Evolutionary conservation across 2,888 invertebrate species (phyloP).

Genomic region (Ichneumoninae sp.): DNA sequence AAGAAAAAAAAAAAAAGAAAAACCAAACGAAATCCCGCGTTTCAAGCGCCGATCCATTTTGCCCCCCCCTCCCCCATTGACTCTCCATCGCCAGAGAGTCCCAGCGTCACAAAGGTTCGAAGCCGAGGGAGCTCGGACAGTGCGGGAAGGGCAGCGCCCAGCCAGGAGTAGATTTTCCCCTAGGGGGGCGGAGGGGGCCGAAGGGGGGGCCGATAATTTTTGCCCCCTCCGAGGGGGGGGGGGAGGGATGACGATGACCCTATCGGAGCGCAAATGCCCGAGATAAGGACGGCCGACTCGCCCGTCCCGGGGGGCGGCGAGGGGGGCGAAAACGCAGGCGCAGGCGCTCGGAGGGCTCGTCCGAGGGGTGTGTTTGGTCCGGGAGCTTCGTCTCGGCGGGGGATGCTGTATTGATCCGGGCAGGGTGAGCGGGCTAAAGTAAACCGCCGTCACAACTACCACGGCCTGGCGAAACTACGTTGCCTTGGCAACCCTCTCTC

Average conservation of each 20-base stretch:
- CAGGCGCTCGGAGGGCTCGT: conserved; percentile 70
- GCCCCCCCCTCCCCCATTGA: too few species aligned
- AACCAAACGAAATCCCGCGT: too few species aligned
- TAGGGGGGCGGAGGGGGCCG: conserved; percentile 13
- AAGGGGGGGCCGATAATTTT: conserved; percentile 64
- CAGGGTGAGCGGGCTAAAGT: conserved; percentile 80
- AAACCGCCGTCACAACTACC: conserved; percentile 78
- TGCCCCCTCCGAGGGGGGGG: conserved; percentile 46
- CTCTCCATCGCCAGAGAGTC: too few species aligned
- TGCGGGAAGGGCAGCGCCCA: too few species aligned
- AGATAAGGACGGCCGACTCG: too few species aligned
- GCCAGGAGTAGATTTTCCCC: too few species aligned
- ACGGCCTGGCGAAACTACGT: conserved; percentile 80
- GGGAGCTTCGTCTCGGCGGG: conserved; percentile 77
- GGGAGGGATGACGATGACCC: too few species aligned
- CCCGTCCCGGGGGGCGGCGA: conserved; percentile 62
- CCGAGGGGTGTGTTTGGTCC: conserved; percentile 81
- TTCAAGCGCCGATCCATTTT: too few species aligned
- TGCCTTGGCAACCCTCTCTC: conserved; percentile 81
- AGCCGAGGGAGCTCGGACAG: too few species aligned
- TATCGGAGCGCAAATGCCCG: too few species aligned
- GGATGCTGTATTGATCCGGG: conserved; percentile 84
- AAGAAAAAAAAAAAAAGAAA: too few species aligned
- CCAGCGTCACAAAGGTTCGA: too few species aligned
- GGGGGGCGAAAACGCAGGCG: conserved; percentile 65